Evolutionary conservation across 2,113 vertebrate species (phyloP).

Genomic region (Myotis lucifugus): DNA sequence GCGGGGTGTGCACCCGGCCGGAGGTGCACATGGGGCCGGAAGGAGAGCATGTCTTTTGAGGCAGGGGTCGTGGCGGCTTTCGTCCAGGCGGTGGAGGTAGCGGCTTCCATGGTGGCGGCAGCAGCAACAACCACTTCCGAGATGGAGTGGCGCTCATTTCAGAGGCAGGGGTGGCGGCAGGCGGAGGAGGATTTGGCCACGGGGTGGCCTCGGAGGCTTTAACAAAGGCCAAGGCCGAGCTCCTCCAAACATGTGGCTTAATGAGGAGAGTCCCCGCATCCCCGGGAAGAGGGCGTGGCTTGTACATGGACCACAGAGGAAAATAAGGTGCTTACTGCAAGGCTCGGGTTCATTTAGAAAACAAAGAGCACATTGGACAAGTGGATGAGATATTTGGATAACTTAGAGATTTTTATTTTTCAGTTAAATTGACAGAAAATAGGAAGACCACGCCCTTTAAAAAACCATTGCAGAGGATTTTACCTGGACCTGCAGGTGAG

Average conservation of each 20-base stretch:
- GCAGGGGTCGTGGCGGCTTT: conserved; percentile 82
- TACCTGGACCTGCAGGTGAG: conserved; percentile 95
- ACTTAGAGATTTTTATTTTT: conserved; percentile 98
- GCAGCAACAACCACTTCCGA: conserved; percentile 73
- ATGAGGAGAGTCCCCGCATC: conserved; percentile 95
- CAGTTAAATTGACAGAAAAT: conserved; percentile 97
- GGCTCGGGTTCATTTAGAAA: conserved; percentile 95
- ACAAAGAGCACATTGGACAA: conserved; percentile 98
- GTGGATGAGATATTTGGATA: conserved; percentile 99
- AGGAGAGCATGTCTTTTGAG: conserved; percentile 90
- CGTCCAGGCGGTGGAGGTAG: conserved; percentile 58
- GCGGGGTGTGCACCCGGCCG: accelerated
- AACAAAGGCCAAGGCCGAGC: conserved; percentile 93
- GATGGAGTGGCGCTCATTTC: conserved; percentile 85
- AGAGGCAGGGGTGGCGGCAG: conserved; percentile 85
- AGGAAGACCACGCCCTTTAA: conserved; percentile 98
- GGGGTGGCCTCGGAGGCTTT: conserved; percentile 76
- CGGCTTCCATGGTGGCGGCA: conserved; percentile 63
- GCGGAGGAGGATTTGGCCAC: conserved; percentile 75
- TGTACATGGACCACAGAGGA: conserved; percentile 95
- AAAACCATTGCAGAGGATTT: conserved; percentile 95
- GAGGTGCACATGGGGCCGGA: conserved; percentile 63
- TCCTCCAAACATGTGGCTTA: conserved; percentile 93
- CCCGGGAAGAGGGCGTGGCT: conserved; percentile 96
- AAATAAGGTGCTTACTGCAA: conserved; percentile 97